These are phyloP conservation scores for Apus apus DNA, from an alignment of 2,113 vertebrate genomes.

Conservation along the genomic window DNA sequence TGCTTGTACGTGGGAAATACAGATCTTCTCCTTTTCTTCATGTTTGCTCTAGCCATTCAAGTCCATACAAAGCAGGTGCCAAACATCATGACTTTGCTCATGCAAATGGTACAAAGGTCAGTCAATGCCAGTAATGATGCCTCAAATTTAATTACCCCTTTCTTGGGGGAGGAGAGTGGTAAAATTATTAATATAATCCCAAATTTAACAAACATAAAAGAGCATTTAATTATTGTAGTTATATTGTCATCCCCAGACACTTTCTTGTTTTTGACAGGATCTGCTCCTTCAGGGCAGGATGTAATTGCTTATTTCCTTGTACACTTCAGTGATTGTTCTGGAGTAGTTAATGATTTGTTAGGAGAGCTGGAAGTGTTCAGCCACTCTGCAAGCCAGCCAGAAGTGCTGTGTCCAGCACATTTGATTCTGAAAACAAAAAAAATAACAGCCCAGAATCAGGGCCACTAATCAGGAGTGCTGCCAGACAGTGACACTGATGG, in stretches of 20 bases:
- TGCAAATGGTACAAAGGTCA: rapidly evolving
- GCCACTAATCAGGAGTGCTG: neutral
- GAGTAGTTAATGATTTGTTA: conserved; percentile 55
- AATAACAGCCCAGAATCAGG: neutral
- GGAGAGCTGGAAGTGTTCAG: neutral
- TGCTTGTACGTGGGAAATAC: neutral
- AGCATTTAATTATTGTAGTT: conserved; percentile 27
- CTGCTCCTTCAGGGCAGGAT: conserved; percentile 40
- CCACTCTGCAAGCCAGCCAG: neutral
- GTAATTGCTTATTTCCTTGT: conserved; percentile 56
- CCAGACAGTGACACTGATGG: neutral
- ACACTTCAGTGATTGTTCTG: neutral
- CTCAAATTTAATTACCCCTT: neutral
- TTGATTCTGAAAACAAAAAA: neutral
- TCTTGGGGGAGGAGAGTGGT: neutral
- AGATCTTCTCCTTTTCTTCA: neutral
- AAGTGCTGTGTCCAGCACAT: neutral
- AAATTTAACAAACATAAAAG: conserved; percentile 16
- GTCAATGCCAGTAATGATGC: neutral
- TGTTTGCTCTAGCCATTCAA: neutral
- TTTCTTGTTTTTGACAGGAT: neutral
- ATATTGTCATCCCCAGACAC: neutral
- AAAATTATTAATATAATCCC: neutral
- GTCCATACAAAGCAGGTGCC: neutral
- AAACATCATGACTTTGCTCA: neutral